Evolutionary conservation across 2,113 vertebrate species (phyloP), one percentile per base, ranked within the genome.

Genomic region (Chamaetylas fuelleborni): DNA sequence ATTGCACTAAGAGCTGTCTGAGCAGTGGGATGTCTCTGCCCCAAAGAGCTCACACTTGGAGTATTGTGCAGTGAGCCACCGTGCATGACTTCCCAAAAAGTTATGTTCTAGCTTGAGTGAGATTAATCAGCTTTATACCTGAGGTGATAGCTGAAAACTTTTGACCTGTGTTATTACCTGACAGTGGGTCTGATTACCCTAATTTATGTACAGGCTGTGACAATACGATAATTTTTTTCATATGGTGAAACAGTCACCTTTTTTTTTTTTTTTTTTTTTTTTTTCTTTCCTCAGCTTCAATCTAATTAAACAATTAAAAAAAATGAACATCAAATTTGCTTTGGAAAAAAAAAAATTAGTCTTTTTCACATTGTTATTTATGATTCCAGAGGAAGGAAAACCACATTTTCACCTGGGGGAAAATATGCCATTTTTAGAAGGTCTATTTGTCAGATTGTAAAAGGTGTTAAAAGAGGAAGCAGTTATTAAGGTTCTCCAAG

Each of bases 401-500:
- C 14, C 34, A 88, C 48, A 89, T 92, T 92, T 90, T 86, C 65
- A 62, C 92, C 86, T 84, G 24, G 24, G 62, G 86, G 47, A 88
- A 51, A 86, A 91, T 19, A 84, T 53, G 45, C 61, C 72, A 81
- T 92, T 92, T 96, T 95, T 92, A 92, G 69, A 91, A 90, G 20
- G 45, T 72, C 86, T 86, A 45, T 96, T 93, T 92, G 47, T 94
- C 81, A 93, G 70, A 57, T 47, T 78, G 34, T 16, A 61, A 64
- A 73, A 80, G 14, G 67, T 62, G 76, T 79, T 95, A 77, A 60
- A 95, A 65, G 70, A 58, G 57, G 70, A 94, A 90, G 50, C 48
- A 95, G 81, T 93, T 92, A 92, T 88, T 79, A 88, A 87, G 57
- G 47, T 74, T 92, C 64, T 92, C 57, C 51, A 79, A 76, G 43